Conservation (phyloP, 2,113 vertebrate genomes). For the Salvator merianae region DNA sequence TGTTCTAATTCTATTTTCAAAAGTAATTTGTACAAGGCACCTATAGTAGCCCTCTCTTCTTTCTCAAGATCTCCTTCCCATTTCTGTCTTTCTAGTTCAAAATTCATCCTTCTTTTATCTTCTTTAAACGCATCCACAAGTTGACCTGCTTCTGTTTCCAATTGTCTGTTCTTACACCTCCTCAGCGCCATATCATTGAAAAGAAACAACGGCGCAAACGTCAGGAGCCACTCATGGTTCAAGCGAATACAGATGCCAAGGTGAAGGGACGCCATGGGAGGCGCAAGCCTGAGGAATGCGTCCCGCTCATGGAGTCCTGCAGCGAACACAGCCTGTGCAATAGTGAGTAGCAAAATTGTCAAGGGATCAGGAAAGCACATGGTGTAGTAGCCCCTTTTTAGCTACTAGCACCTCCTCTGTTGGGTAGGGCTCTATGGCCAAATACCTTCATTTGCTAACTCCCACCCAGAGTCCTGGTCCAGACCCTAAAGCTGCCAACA, state of each 20-base stretch:
- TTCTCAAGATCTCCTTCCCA: too few relatives aligned
- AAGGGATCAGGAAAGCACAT: background rate
- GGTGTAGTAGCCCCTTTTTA: background rate
- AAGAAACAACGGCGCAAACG: constrained; percentile 70
- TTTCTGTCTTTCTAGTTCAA: too few relatives aligned
- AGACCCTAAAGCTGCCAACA: too few relatives aligned
- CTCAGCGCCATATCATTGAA: constrained; percentile 64
- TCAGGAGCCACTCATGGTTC: constrained; percentile 68
- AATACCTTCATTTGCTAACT: too few relatives aligned
- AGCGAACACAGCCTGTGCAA: constrained; percentile 4
- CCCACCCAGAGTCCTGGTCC: too few relatives aligned
- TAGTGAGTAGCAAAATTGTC: background rate
- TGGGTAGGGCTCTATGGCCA: background rate
- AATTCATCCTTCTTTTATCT: too few relatives aligned
- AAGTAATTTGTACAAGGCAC: too few relatives aligned
- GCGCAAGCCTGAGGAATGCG: constrained; percentile 24
- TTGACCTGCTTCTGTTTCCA: background rate
- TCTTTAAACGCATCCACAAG: too few relatives aligned
- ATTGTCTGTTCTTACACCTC: background rate
- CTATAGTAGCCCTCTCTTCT: too few relatives aligned
- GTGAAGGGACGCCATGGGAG: constrained; percentile 6
- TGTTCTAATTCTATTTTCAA: too few relatives aligned
- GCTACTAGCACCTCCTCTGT: background rate
- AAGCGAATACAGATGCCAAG: constrained; percentile 63
- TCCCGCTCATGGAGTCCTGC: constrained; percentile 25